Percentiles rank a stretch among this genome's conserved stretches.
These are phyloP conservation scores for Cheilosia variabilis DNA, from an alignment of 2,888 invertebrate genomes.

Conservation along the genomic window DNA sequence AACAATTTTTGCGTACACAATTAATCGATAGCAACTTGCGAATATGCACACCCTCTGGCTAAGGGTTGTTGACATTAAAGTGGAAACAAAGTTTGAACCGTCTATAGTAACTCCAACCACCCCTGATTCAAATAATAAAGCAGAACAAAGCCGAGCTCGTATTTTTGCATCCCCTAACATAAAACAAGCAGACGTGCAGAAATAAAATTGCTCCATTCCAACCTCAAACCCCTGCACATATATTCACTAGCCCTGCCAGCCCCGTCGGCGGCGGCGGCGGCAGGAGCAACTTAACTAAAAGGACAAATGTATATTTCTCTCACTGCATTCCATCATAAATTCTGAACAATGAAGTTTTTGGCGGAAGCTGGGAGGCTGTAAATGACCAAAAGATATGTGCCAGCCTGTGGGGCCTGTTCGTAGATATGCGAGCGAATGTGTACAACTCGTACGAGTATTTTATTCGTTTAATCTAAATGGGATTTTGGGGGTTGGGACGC, in stretches of 20 bases:
- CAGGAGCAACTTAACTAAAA: constrained; percentile 1
- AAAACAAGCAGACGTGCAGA: constrained; percentile 40
- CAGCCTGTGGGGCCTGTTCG: constrained; percentile 9
- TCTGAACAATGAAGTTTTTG: constrained; percentile 56
- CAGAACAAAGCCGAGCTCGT: constrained; percentile 47
- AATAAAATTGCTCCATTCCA: constrained; percentile 38
- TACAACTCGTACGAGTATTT: constrained; percentile 21
- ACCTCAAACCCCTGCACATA: not conserved
- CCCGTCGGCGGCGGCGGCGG: not conserved
- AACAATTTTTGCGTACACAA: constrained; percentile 32
- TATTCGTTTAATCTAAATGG: constrained; percentile 70
- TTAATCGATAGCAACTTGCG: constrained; percentile 66
- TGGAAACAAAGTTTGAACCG: constrained; percentile 47
- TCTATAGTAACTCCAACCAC: constrained; percentile 4
- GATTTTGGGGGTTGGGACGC: constrained; percentile 7
- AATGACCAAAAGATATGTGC: constrained; percentile 55
- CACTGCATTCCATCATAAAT: constrained; percentile 67
- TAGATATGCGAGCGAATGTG: not conserved
- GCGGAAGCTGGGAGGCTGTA: constrained; percentile 42
- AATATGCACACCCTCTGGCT: constrained; percentile 38
- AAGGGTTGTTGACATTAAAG: constrained; percentile 69
- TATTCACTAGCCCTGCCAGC: not conserved
- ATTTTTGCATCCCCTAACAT: constrained; percentile 63
- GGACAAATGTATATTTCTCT: constrained; percentile 52
- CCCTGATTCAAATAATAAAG: constrained; percentile 53